Percentiles rank a stretch among this genome's conserved stretches.
phyloP scores from a whole-genome alignment of 2,797 vertebrate species.

The Darevskia nairensis region DNA sequence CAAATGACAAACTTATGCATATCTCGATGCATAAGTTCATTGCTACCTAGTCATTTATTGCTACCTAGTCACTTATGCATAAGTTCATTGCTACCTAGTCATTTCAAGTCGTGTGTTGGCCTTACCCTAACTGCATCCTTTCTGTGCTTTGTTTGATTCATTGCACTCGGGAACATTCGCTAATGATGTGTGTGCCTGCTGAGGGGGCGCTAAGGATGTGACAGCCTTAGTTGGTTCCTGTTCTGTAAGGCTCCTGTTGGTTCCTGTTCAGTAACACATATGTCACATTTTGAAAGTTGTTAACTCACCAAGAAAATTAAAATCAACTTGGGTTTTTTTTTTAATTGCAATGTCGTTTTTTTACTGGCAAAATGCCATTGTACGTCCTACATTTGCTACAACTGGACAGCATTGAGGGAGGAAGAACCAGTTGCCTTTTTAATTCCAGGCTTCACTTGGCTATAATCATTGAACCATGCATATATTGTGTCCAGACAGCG shows the following conservation, averaged over 20 bases:
- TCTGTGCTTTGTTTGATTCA: background rate
- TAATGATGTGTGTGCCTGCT: background rate
- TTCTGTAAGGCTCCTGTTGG: background rate
- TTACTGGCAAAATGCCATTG: background rate
- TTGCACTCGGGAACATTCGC: background rate
- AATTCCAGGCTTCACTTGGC: background rate
- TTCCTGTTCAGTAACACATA: background rate
- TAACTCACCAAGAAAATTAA: background rate
- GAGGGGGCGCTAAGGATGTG: background rate
- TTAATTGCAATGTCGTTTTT: background rate
- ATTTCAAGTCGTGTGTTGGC: background rate
- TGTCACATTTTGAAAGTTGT: background rate
- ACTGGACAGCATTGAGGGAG: background rate
- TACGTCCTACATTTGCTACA: background rate
- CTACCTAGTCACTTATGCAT: too few relatives aligned
- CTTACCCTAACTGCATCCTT: background rate
- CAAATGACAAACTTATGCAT: background rate
- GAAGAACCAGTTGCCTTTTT: background rate
- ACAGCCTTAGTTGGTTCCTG: background rate
- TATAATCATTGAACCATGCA: background rate
- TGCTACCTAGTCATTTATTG: background rate
- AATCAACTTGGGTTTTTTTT: background rate
- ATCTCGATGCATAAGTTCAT: background rate
- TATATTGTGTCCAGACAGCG: background rate
- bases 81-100: background rate